Evolutionary conservation across 2,113 vertebrate genomes (phyloP).

Genomic region (Tetraodon nigroviridis): DNA sequence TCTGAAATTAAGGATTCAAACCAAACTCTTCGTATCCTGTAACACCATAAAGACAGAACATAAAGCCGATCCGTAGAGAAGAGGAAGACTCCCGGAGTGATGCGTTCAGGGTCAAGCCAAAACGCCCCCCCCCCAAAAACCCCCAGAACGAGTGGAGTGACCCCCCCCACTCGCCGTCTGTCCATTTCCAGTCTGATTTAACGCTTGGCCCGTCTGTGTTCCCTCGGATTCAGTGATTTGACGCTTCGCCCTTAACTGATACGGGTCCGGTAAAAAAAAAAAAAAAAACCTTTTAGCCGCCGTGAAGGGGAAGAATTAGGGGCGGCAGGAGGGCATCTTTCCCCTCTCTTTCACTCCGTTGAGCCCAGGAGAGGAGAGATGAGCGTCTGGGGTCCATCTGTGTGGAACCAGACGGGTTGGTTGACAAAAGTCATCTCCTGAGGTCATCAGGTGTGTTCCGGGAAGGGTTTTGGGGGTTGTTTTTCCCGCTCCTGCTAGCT

Average conservation of each 20-base stretch:
- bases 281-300: neutral
- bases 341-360: constrained; percentile 52
- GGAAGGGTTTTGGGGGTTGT: neutral
- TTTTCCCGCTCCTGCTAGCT: constrained; percentile 32
- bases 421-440: constrained; percentile 70
- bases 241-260: neutral
- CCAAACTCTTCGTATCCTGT: neutral
- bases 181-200: too few species aligned
- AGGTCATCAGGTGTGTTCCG: constrained; percentile 62
- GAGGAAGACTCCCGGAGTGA: too few species aligned
- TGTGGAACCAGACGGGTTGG: constrained; percentile 70
- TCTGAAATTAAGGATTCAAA: too few species aligned
- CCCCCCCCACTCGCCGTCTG: too few species aligned
- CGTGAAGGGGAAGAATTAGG: constrained; percentile 4
- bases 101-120: too few species aligned
- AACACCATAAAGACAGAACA: neutral
- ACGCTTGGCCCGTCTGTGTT: too few species aligned
- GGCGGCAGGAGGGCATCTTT: constrained; percentile 22
- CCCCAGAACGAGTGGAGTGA: too few species aligned
- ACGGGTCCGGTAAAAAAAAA: neutral
- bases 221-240: neutral
- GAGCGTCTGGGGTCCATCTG: constrained; percentile 58
- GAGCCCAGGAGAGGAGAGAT: constrained; percentile 55
- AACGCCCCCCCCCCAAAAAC: too few species aligned
- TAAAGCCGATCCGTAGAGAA: too few species aligned